A percentile compares a stretch with the other conserved stretches of the same genome.
These are phyloP conservation scores for human DNA, from an alignment of 2,113 vertebrate species.

Conservation along the genomic window GRCh38 chr6:14082001-14082500, in stretches of 20 bases:
- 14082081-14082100: neutral
- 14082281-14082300: neutral
- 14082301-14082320: neutral
- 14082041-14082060: neutral
- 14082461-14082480: no score
- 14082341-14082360: neutral
- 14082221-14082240: neutral
- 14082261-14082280: neutral
- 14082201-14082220: neutral
- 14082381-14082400: neutral
- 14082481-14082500: neutral
- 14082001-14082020: neutral
- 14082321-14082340: neutral
- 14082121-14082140: neutral
- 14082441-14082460: neutral
- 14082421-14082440: neutral
- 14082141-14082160: neutral
- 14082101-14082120: neutral
- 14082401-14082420: neutral
- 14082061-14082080: neutral
- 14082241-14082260: neutral
- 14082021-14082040: neutral
- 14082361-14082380: neutral
- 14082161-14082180: neutral
- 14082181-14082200: neutral